Base-by-base conservation (phyloP, 2,888 invertebrate species). In the Vanessa cardui region DNA sequence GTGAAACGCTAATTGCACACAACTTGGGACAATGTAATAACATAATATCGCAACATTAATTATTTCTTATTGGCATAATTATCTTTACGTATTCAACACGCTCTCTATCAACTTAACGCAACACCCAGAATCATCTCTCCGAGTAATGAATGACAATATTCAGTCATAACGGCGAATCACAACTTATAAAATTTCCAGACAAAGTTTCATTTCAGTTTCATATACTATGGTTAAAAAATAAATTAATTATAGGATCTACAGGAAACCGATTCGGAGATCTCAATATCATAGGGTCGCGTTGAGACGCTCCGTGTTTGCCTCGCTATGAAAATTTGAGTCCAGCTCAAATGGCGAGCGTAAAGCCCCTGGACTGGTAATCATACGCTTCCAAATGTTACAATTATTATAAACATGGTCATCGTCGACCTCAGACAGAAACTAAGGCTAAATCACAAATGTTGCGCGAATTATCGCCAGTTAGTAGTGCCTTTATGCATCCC, bases 231-330 rank as follows among this genome's bases (percentile, higher is more conserved):
- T 92, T 92, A 92, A 86, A 77, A 70, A 92, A 92, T 92, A 92
- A 92, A 92, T 92, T 92, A 92, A 87, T 86, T 84, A 87, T 90
- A 90, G 87, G 90, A 88, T 88, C 92, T 92, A 92, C 85, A 92
- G 92, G 92, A 92, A 92, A 92, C 91, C 89, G 88, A 91, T 88
- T 88, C 89, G 91, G 92, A 92, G 92, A 92, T 92, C 92, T 92
- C 86, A 86, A 84, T 84, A 85, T 85, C 81, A 82, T 85, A 82
- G 85, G 85, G 87, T 81, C 85, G 83, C 83, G 78, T 79, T 85
- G 86, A 89, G 86, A 89, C 85, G 86, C 87, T 89, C 88, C 86
- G 83, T 85, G 84, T 83, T 83, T 87, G 88, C 89, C 87, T 87
- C 88, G 88, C 88, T 88, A 85, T 83, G 84, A 88, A 84, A 77